These are phyloP conservation scores for Steinernema feltiae DNA, from an alignment of 1,140 invertebrate genomes.

Conservation along the genomic window DNA sequence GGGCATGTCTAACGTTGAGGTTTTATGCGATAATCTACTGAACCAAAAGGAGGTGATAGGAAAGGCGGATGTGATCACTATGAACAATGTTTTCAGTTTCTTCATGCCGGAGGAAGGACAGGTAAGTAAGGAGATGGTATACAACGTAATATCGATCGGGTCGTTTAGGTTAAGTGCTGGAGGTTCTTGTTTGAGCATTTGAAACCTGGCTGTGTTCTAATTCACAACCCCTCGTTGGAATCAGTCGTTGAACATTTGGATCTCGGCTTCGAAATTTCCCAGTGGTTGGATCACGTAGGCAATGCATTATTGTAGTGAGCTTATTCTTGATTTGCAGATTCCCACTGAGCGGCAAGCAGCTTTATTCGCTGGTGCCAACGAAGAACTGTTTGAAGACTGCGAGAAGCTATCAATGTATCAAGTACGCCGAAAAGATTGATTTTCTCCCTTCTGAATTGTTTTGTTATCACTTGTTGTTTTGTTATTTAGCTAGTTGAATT, in stretches of 20 bases:
- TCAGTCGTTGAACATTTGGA: background rate
- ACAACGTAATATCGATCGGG: background rate
- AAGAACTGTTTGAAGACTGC: conserved; percentile 7
- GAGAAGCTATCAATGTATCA: conserved; percentile 5
- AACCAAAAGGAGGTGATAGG: background rate
- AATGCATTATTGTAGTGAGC: background rate
- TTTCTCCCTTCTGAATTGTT: too few relatives aligned
- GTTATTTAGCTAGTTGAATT: too few relatives aligned
- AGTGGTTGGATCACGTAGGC: conserved; percentile 2
- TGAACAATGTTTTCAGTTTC: conserved; percentile 7
- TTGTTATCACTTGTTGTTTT: background rate
- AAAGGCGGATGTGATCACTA: background rate
- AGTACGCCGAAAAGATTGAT: background rate
- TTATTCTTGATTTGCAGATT: background rate
- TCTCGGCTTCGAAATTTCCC: background rate
- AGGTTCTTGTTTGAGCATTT: background rate
- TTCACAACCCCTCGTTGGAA: background rate
- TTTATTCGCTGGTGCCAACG: background rate
- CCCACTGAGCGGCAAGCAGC: background rate
- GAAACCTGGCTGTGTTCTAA: background rate
- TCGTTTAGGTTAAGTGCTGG: background rate
- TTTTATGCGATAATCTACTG: background rate
- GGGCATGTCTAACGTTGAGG: background rate
- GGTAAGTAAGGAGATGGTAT: background rate
- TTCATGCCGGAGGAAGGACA: conserved; percentile 4